Evolutionary conservation across 2,797 vertebrate species (phyloP).

Genomic region (Periophthalmus magnuspinnatus): DNA sequence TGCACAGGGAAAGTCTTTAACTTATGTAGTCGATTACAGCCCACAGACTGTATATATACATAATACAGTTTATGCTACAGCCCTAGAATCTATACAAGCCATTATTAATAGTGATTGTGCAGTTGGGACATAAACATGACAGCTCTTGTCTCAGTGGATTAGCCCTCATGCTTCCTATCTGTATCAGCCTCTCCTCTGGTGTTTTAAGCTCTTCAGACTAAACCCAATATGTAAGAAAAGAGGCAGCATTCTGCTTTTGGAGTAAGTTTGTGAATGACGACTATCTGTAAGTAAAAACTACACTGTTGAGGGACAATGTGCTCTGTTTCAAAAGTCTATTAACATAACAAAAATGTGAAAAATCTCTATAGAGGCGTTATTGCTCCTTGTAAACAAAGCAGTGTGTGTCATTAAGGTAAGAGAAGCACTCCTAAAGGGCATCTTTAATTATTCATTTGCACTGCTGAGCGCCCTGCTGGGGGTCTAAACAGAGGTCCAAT

Average conservation of each 20-base stretch:
- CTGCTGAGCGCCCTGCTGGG: neutral
- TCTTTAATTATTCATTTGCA: conserved; percentile 5
- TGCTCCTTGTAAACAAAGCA: neutral
- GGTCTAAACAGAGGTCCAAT: conserved; percentile 1
- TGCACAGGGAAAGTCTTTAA: too few relatives aligned
- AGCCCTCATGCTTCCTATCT: neutral
- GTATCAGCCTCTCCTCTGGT: neutral
- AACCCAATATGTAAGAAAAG: neutral
- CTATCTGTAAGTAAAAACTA: neutral
- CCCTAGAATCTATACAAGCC: neutral
- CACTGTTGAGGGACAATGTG: neutral
- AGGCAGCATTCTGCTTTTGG: neutral
- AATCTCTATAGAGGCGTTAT: neutral
- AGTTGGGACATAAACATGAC: neutral
- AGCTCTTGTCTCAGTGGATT: neutral
- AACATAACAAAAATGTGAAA: neutral
- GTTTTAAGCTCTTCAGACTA: neutral
- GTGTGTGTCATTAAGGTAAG: neutral
- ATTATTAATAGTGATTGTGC: neutral
- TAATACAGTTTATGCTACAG: too few relatives aligned
- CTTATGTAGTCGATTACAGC: too few relatives aligned
- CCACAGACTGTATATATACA: too few relatives aligned
- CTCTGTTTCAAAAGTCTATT: neutral
- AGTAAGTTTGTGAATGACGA: neutral
- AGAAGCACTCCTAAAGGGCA: neutral